Base-by-base conservation (phyloP, 2,797 vertebrate genomes). In the Rhinoraja longicauda region DNA sequence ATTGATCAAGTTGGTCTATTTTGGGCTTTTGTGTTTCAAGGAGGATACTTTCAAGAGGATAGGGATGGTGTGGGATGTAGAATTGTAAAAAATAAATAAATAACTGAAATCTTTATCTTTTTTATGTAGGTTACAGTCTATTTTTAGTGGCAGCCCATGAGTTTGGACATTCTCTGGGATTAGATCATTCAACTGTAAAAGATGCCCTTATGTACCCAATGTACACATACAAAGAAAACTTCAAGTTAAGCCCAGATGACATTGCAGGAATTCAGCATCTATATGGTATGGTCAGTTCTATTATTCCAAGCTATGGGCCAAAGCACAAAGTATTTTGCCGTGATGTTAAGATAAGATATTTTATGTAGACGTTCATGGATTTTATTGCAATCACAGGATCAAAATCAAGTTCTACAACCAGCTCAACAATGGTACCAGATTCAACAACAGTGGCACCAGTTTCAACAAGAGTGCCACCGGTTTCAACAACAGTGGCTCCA, bases 101-200 rank as follows among this genome's bases (percentile, higher is more conserved):
- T 13, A 45, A 57, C 1, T 53, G 26, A 79, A 67, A 79, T 24
- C 70, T 72, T 13, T 73, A 0, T 13, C 12, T 53, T 79, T 70
- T 91, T 70, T 15, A 94, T 93, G 0, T 95, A 99, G 99, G 99
- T 93, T 99, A 99, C 96, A 99, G 99, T 95, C 96, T 99, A 94
- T 99, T 99, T 95, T 96, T 99, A 93, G 98, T 99, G 93, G 99
- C 99, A 36, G 99, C 99, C 1, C 99, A 99, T 0, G 98, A 99
- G 94, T 99, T 99, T 0, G 99, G 99, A 93, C 99, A 99, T 7
- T 96, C 98, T 0, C 96, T 99, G 93, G 99, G 99, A 45, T 95
- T 99, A 93, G 98, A 99, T 13, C 99, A 99, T 94, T 97, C 98
- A 90, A 96, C 93, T 0, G 96, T 99, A 90, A 97, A 96, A 0